Evolutionary conservation across 2,888 invertebrate genomes (phyloP).

Genomic region (Drosophila melanocephala): DNA sequence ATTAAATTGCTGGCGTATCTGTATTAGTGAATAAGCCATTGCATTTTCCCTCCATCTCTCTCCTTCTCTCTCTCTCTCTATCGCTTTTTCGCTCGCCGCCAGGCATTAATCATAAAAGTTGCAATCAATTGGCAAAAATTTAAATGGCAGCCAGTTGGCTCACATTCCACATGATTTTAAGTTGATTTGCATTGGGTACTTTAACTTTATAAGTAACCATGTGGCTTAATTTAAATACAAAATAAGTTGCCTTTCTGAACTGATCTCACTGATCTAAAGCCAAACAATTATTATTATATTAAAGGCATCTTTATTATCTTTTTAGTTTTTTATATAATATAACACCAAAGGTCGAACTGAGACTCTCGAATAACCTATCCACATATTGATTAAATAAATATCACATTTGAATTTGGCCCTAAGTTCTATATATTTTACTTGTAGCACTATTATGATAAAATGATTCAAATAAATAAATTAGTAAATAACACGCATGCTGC

Average conservation of each 20-base stretch:
- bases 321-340: background rate
- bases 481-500: background rate
- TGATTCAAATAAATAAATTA: background rate
- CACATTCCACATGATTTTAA: conserved; percentile 31
- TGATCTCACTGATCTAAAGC: background rate
- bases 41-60: background rate
- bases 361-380: background rate
- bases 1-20: conserved; percentile 50
- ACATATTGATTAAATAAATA: background rate
- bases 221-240: background rate
- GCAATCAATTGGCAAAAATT: conserved; percentile 73
- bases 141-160: conserved; percentile 48
- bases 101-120: conserved; percentile 67
- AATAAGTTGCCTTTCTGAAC: background rate
- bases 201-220: background rate
- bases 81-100: background rate
- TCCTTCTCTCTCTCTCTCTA: background rate
- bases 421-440: background rate
- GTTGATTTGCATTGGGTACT: conserved; percentile 21
- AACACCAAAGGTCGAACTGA: background rate
- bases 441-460: background rate
- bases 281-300: background rate
- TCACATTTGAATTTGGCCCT: background rate
- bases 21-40: conserved; percentile 40
- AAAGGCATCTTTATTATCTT: background rate